These are phyloP conservation scores for Etheostoma perlongum DNA, from an alignment of 2,797 vertebrate species.

Conservation along the genomic window DNA sequence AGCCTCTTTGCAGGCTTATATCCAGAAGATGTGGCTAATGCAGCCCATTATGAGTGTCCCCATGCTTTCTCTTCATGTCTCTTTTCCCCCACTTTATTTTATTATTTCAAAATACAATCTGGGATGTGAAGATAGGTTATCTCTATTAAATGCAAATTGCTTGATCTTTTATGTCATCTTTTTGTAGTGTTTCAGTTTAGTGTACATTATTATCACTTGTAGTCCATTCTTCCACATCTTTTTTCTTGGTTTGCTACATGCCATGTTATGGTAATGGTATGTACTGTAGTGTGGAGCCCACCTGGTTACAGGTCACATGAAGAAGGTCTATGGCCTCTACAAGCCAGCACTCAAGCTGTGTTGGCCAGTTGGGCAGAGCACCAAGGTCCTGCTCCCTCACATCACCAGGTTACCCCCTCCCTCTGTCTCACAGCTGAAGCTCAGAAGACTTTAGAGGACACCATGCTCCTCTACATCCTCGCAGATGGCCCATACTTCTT, in stretches of 20 bases:
- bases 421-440: constrained; percentile 57
- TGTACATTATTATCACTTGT: background rate
- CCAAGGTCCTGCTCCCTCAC: constrained; percentile 61
- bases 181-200: constrained; percentile 1
- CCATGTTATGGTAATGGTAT: constrained; percentile 13
- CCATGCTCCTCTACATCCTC: constrained; percentile 37
- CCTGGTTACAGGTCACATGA: constrained; percentile 59
- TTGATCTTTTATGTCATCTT: background rate
- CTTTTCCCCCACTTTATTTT: constrained; percentile 56
- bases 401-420: constrained; percentile 57
- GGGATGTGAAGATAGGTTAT: constrained; percentile 40
- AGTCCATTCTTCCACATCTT: background rate
- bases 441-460: constrained; percentile 73
- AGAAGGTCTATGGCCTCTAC: constrained; percentile 49
- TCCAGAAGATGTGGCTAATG: constrained; percentile 73
- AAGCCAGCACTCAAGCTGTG: constrained; percentile 68
- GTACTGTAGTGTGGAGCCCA: constrained; percentile 16
- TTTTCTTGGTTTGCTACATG: background rate
- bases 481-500: constrained; percentile 73
- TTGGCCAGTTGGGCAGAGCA: constrained; percentile 77
- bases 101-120: constrained; percentile 58
- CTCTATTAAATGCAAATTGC: constrained; percentile 21
- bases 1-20: constrained; percentile 70
- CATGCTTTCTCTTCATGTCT: constrained; percentile 47
- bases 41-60: constrained; percentile 67